phyloP scores from a whole-genome alignment of 2,797 vertebrate genomes.

The Hafferia zeledoni region DNA sequence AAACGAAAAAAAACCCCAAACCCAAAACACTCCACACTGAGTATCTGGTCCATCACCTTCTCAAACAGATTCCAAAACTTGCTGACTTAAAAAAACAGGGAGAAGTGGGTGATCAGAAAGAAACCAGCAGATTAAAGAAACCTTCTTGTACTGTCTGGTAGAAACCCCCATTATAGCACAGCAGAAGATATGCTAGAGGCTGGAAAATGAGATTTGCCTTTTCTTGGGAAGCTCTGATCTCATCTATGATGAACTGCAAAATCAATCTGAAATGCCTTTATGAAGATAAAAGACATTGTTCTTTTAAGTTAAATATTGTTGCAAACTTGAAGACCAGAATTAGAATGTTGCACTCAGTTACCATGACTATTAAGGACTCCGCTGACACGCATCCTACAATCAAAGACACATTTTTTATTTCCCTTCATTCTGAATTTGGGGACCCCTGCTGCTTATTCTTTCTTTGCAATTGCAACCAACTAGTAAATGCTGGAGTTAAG shows the following conservation, averaged over 20 bases:
- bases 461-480: neutral
- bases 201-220: neutral
- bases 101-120: neutral
- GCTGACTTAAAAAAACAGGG: neutral
- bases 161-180: neutral
- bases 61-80: neutral
- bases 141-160: neutral
- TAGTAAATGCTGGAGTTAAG: neutral
- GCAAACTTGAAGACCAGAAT: neutral
- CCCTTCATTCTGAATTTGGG: neutral
- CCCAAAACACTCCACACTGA: neutral
- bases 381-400: neutral
- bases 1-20: neutral
- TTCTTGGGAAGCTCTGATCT: neutral
- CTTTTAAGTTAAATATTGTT: neutral
- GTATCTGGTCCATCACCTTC: neutral
- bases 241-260: neutral
- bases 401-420: neutral
- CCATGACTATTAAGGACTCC: neutral
- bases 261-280: neutral
- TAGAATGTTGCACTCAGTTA: neutral
- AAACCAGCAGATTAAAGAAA: neutral
- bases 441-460: neutral
- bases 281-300: neutral
- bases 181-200: neutral